These are phyloP conservation scores for Goniozus legneri DNA, from an alignment of 1,140 invertebrate species.

Conservation along the genomic window DNA sequence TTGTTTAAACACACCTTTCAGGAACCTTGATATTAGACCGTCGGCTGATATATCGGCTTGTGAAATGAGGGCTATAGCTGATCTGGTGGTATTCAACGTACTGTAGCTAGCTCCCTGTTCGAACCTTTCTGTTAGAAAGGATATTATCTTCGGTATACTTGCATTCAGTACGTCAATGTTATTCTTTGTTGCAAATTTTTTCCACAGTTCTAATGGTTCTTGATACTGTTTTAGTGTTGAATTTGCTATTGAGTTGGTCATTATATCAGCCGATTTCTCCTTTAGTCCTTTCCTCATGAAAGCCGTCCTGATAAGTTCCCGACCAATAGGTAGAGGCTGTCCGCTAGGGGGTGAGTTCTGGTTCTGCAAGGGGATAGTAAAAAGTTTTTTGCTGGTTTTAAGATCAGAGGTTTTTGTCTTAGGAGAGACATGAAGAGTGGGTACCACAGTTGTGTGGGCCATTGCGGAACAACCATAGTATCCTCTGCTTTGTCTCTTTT, in stretches of 20 bases:
- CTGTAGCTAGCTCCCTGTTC: no score
- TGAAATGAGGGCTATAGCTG: no score
- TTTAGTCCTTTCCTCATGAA: neutral
- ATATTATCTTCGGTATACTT: no score
- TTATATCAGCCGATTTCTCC: neutral
- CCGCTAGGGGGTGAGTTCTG: neutral
- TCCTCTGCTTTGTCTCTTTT: neutral
- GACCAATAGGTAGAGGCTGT: slow-evolving; percentile 1
- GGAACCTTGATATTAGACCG: no score
- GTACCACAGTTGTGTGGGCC: neutral
- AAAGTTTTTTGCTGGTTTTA: neutral
- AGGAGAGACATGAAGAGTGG: neutral
- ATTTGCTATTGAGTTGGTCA: neutral
- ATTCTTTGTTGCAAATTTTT: neutral
- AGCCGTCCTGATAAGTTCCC: slow-evolving; percentile 4
- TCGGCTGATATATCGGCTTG: no score
- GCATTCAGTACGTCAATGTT: no score
- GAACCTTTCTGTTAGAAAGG: no score
- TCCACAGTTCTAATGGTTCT: neutral
- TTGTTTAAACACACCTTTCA: no score
- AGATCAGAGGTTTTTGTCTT: neutral
- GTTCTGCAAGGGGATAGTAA: neutral
- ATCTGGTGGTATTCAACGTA: no score
- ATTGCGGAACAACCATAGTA: neutral
- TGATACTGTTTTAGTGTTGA: neutral